Evolutionary conservation across 2,888 invertebrate genomes (phyloP), one percentile per base, ranked within the genome.

Genomic region (Holacanthella duospinosa): DNA sequence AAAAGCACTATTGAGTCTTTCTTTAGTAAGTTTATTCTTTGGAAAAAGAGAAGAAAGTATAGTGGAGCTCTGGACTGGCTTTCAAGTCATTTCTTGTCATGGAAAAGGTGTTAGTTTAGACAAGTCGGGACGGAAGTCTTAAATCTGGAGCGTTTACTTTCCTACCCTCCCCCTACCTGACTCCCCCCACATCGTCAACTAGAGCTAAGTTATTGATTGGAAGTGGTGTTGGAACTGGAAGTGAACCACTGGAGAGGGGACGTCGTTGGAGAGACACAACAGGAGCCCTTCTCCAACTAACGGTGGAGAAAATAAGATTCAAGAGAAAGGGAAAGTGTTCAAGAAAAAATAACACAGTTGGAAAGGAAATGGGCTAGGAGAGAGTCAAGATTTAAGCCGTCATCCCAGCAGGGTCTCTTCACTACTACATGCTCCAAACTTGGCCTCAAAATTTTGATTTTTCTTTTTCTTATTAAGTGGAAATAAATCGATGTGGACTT

Each of bases 81-180:
- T 29, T 48, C 21, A 48, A 9, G 48, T 21, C 12, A 48, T 48
- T 48, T 48, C 55, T 48, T 62, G 62, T 48, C 62, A 62, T 62
- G 62, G 54, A 62, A 62, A 55, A 55, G 62, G 62, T 54, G 62
- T 58, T 62, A 58, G 62, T 62, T 62, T 62, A 58, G 62, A 62
- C 58, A 62, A 62, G 62, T 58, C 58, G 29, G 56, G 55, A 56
- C 55, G 57, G 44, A 62, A 62, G 58, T 62, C 62, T 58, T 58
- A 62, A 62, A 62, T 58, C 62, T 62, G 58, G 36, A 28, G 29
- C 29, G 36, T 48, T 53, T 58, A 16, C 55, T 16, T 16, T 25
- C 26, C 58, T 54, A 29, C 58, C 62, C 44, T 4, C 48, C 48
- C 48, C 48, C 12, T 21, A 4, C 48, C 6, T 9, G 19, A 9